Evolutionary conservation across 64 coral and sea anemone genomes (phyloP).

Genomic region (Pocillopora damicornis): DNA sequence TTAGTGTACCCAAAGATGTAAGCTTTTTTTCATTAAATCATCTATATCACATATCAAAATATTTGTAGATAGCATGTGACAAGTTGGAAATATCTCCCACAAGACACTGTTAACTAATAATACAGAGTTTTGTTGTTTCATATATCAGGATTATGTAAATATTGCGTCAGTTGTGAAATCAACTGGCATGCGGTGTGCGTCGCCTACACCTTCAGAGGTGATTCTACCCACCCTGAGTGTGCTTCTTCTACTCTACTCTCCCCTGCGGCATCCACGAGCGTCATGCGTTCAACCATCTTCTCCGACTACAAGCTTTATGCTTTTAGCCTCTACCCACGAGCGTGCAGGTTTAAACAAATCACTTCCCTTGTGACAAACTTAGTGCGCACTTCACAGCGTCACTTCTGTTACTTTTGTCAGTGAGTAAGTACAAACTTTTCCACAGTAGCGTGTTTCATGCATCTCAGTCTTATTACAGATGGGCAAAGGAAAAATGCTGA

Average conservation of each 20-base stretch:
- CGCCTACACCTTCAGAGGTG: conserved; percentile 35
- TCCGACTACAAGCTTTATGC: conserved; percentile 29
- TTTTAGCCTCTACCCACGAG: conserved; percentile 42
- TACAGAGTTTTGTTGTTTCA: conserved; percentile 46
- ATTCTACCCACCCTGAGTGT: conserved; percentile 41
- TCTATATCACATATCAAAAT: too few species aligned
- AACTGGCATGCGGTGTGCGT: conserved; percentile 25
- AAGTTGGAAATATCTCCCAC: background rate
- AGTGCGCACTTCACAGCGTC: conserved; percentile 25
- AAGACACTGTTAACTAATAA: conserved; percentile 23
- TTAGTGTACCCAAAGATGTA: too few species aligned
- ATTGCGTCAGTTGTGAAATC: conserved; percentile 44
- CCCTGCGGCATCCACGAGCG: conserved; percentile 31
- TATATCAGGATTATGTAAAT: conserved; percentile 22
- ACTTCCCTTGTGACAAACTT: conserved; percentile 16
- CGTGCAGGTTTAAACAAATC: conserved; percentile 37
- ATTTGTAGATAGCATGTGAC: too few species aligned
- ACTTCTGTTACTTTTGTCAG: conserved; percentile 31
- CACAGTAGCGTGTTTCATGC: conserved; percentile 5
- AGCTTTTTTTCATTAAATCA: too few species aligned
- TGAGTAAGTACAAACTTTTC: conserved; percentile 37
- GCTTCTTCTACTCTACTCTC: conserved; percentile 33
- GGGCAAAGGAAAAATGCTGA: background rate
- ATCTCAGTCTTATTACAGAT: conserved; percentile 2
- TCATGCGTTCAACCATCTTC: conserved; percentile 36